phyloP scores from a whole-genome alignment of 1,140 invertebrate species.

The Araneus ventricosus region DNA sequence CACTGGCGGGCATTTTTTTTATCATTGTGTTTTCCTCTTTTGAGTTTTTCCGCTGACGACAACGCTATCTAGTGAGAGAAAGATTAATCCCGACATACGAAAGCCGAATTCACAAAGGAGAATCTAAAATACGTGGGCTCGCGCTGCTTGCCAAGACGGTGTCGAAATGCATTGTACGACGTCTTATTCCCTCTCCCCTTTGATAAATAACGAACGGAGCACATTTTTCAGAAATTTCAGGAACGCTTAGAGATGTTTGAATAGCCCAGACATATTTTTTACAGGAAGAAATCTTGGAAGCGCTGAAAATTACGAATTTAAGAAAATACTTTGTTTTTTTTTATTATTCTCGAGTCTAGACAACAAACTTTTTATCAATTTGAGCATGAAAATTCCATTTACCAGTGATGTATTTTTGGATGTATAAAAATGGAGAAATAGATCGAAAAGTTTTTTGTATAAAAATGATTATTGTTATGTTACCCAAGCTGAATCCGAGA shows the following conservation, averaged over 20 bases:
- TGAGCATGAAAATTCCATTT: background rate
- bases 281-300: background rate
- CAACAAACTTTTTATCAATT: background rate
- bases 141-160: conserved; percentile 11
- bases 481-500: no score
- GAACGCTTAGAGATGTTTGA: conserved; percentile 55
- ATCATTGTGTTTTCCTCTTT: conserved; percentile 36
- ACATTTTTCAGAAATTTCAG: conserved; percentile 51
- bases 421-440: background rate
- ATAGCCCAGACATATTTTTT: background rate
- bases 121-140: conserved; percentile 51
- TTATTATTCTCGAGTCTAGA: background rate
- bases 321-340: background rate
- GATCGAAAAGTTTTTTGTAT: no score
- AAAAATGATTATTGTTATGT: no score
- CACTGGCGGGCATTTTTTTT: background rate
- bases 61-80: conserved; percentile 60
- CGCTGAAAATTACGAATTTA: conserved; percentile 8
- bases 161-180: conserved; percentile 52
- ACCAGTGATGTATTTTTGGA: background rate
- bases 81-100: conserved; percentile 71
- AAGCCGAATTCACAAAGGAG: conserved; percentile 64
- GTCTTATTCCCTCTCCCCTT: conserved; percentile 55
- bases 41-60: conserved; percentile 62
- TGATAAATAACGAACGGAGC: conserved; percentile 39